phyloP scores from a whole-genome alignment of 2,888 invertebrate species.

The Thereva unica region DNA sequence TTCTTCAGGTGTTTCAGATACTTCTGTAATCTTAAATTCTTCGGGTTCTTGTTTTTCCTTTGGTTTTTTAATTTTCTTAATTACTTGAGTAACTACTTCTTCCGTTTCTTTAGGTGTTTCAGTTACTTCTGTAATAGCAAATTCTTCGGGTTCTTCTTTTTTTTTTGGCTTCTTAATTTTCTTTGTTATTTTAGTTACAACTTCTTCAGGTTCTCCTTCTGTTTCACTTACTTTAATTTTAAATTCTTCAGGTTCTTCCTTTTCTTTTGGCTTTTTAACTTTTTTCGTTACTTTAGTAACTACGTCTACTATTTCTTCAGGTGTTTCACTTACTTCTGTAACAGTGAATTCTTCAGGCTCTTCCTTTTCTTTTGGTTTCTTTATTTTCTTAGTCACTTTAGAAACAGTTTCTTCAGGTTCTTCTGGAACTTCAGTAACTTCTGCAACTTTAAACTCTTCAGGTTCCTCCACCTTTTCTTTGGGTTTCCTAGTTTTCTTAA shows the following conservation, averaged over 20 bases:
- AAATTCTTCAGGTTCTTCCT: slow-evolving; percentile 10
- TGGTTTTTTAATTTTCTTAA: slow-evolving; percentile 51
- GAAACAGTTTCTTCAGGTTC: slow-evolving; percentile 47
- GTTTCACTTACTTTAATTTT: background rate
- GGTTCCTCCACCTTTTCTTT: too few relatives aligned
- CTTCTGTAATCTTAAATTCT: slow-evolving; percentile 50
- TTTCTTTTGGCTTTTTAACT: slow-evolving; percentile 15
- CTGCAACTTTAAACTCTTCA: too few relatives aligned
- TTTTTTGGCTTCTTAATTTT: slow-evolving; percentile 29
- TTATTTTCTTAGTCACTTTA: slow-evolving; percentile 26
- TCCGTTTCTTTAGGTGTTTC: slow-evolving; percentile 53
- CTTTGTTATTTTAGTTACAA: slow-evolving; percentile 22
- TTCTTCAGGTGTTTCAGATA: slow-evolving; percentile 53
- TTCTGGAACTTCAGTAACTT: too few relatives aligned
- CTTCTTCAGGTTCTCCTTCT: slow-evolving; percentile 11
- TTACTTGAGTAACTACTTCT: slow-evolving; percentile 47
- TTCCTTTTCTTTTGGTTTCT: slow-evolving; percentile 22
- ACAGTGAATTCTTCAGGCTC: slow-evolving; percentile 29
- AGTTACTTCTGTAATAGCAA: slow-evolving; percentile 51
- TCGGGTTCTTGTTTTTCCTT: slow-evolving; percentile 50
- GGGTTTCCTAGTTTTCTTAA: too few relatives aligned
- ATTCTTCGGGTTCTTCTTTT: slow-evolving; percentile 49
- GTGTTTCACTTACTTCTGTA: slow-evolving; percentile 44
- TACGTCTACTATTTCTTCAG: slow-evolving; percentile 42
- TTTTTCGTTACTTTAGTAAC: too few relatives aligned